Percentiles rank a stretch among this genome's conserved stretches.
Evolutionary conservation across 2,797 vertebrate species (phyloP).

Genomic region (Danio aesculapii): DNA sequence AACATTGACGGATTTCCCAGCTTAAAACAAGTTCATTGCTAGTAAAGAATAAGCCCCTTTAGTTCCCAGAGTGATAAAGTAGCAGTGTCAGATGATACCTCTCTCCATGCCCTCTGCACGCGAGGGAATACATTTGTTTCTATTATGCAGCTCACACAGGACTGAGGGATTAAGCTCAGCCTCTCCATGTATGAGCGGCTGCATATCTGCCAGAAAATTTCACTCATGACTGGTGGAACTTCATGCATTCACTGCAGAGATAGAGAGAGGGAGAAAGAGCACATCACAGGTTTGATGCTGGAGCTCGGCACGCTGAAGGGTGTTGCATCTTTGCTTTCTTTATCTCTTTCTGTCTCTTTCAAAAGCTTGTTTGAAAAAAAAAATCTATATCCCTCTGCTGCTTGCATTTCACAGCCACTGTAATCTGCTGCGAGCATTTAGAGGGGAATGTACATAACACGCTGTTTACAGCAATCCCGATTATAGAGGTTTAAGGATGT

Average conservation of each 20-base stretch:
- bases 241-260: slow-evolving; percentile 36
- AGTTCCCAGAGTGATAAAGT: not conserved
- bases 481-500: slow-evolving; percentile 38
- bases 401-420: slow-evolving; percentile 39
- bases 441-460: slow-evolving; percentile 30
- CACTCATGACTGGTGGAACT: slow-evolving; percentile 31
- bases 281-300: not conserved
- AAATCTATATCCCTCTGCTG: slow-evolving; percentile 22
- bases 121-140: slow-evolving; percentile 33
- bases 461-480: slow-evolving; percentile 7
- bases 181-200: slow-evolving; percentile 17
- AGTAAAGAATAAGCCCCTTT: not conserved
- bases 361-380: slow-evolving; percentile 10
- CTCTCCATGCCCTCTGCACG: slow-evolving; percentile 20
- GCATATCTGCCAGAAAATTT: slow-evolving; percentile 36
- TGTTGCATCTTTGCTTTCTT: slow-evolving; percentile 22
- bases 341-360: slow-evolving; percentile 7
- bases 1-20: not conserved
- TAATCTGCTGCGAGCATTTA: slow-evolving; percentile 38
- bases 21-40: not conserved
- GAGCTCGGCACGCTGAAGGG: slow-evolving; percentile 11
- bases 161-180: slow-evolving; percentile 45
- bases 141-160: slow-evolving; percentile 39
- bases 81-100: slow-evolving; percentile 18
- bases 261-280: not conserved